Conservation (phyloP, 2,888 invertebrate genomes). For the Neoitamus cyanurus region DNA sequence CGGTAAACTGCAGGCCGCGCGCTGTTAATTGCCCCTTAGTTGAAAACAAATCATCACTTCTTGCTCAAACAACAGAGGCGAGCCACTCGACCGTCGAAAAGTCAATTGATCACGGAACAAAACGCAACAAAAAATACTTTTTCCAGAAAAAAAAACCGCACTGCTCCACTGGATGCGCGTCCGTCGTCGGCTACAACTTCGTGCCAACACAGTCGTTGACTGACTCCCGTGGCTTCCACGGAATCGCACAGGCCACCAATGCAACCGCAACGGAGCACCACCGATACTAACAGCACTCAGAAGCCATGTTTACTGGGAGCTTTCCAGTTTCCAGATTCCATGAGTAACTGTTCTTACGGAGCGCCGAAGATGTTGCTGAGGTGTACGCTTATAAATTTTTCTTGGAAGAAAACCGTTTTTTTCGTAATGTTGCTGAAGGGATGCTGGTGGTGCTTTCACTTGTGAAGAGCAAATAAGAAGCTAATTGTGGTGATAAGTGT, state of each 20-base stretch:
- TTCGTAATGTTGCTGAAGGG: background rate
- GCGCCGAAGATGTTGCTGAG: background rate
- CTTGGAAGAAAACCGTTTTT: background rate
- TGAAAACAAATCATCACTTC: background rate
- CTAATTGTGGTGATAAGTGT: no score
- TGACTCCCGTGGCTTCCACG: background rate
- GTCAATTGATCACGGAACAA: background rate
- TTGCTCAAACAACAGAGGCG: background rate
- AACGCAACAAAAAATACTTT: background rate
- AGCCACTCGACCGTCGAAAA: background rate
- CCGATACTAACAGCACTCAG: background rate
- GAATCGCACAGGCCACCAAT: background rate
- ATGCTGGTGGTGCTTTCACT: no score
- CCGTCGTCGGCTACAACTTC: background rate
- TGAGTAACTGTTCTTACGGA: background rate
- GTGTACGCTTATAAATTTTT: background rate
- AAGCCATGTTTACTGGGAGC: background rate
- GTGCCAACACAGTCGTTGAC: background rate
- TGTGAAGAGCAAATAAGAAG: no score
- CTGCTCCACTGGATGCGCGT: background rate
- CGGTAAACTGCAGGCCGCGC: background rate
- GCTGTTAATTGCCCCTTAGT: background rate
- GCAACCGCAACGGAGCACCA: background rate
- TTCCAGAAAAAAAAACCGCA: background rate
- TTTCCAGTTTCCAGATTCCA: constrained; percentile 1